Evolutionary conservation across 1,140 invertebrate species (phyloP).

Genomic region (Stegodyphus dumicola): DNA sequence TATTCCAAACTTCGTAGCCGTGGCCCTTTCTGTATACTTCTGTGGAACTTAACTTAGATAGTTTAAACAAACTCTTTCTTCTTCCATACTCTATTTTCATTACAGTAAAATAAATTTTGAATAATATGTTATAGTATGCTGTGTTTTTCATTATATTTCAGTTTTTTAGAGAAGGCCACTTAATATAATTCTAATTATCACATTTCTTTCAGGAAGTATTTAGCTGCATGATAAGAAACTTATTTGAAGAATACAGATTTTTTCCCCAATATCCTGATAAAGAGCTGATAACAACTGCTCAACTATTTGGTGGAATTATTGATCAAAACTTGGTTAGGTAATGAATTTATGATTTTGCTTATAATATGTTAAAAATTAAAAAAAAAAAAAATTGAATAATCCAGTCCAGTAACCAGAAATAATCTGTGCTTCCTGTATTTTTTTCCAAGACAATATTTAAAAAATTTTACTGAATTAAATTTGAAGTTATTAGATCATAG

Average conservation of each 20-base stretch:
- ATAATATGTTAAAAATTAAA: neutral
- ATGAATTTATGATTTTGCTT: slow-evolving; percentile 58
- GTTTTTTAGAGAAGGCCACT: too few species aligned
- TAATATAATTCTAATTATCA: neutral
- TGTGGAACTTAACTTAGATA: too few species aligned
- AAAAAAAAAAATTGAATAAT: neutral
- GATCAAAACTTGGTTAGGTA: slow-evolving; percentile 92
- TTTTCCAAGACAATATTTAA: neutral
- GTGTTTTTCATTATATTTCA: too few species aligned
- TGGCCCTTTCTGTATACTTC: too few species aligned
- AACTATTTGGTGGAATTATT: slow-evolving; percentile 98
- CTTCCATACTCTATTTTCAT: too few species aligned
- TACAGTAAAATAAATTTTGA: too few species aligned
- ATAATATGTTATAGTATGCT: too few species aligned
- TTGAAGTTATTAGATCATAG: too few species aligned
- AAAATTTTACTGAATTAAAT: too few species aligned
- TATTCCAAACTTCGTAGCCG: too few species aligned
- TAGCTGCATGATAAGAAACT: slow-evolving; percentile 96
- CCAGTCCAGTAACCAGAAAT: neutral
- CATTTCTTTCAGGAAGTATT: slow-evolving; percentile 79
- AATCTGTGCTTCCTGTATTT: neutral
- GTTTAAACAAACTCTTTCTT: too few species aligned
- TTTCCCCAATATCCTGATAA: slow-evolving; percentile 99
- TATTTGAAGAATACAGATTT: slow-evolving; percentile 98
- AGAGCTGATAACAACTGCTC: slow-evolving; percentile 96